Evolutionary conservation across 2,113 vertebrate species (phyloP).

Genomic region (Sylvilagus bachmani): DNA sequence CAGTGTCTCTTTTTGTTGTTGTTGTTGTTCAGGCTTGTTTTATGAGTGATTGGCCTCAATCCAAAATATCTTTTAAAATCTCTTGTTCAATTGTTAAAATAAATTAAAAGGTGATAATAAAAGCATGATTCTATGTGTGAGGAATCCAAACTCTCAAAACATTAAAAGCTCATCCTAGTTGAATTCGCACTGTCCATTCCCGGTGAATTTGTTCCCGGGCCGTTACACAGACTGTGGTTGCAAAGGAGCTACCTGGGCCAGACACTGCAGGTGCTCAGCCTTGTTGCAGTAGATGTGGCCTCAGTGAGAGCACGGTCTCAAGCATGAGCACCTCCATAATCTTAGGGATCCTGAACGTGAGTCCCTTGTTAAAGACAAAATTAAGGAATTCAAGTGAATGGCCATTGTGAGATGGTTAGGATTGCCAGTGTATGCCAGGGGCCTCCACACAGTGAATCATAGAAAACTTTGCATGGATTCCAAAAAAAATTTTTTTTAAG

Average conservation of each 20-base stretch:
- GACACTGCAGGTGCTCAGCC: too few species aligned
- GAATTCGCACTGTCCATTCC: background rate
- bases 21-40: constrained; percentile 70
- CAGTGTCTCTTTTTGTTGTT: constrained; percentile 71
- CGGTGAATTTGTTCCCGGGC: too few species aligned
- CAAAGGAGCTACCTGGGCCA: too few species aligned
- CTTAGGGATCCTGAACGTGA: too few species aligned
- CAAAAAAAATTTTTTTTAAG: too few species aligned
- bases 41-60: constrained; percentile 64
- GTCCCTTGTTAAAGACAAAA: too few species aligned
- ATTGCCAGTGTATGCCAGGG: background rate
- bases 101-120: constrained; percentile 76
- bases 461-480: too few species aligned
- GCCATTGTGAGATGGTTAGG: constrained; percentile 43
- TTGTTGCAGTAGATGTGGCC: too few species aligned
- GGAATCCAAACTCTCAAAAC: constrained; percentile 65
- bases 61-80: constrained; percentile 45
- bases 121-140: constrained; percentile 55
- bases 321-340: too few species aligned
- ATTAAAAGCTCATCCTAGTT: background rate
- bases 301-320: too few species aligned
- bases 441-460: too few species aligned
- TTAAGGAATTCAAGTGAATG: too few species aligned
- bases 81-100: constrained; percentile 71
- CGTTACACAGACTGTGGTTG: constrained; percentile 44